Evolutionary conservation across 2,797 vertebrate genomes (phyloP), one percentile per base, ranked within the genome.

Genomic region (Phaenicophaeus curvirostris): DNA sequence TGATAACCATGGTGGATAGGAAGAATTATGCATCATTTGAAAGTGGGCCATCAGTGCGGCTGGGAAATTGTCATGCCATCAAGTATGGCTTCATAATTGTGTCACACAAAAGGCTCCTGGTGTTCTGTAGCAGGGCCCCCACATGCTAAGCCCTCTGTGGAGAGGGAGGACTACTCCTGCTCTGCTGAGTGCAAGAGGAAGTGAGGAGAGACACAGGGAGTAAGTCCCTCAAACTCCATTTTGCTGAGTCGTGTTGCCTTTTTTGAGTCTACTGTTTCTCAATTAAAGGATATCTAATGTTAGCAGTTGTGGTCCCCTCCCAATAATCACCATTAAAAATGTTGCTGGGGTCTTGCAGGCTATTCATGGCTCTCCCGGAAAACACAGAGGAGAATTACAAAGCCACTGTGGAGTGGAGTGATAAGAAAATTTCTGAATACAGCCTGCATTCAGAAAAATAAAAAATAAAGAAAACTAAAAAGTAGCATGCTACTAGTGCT

Each of bases 341-440:
- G 15, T 73, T 95, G 67, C 82, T 71, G 76, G 72, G 73, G 62
- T 91, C 69, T 92, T 91, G 44, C 11, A 89, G 79, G 62, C 62
- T 87, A 55, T 87, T 94, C 94, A 87, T 89, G 62, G 35, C 72
- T 95, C 82, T 95, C 35, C 76, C 68, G 80, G 90, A 94, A 95
- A 93, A 84, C 76, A 67, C 33, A 0, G 3, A 84, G 58, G 82
- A 93, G 87, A 96, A 93, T 92, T 94, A 81, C 39, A 91, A 94
- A 93, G 69, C 66, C 59, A 50, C 69, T 35, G 73, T 91, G 91
- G 69, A 92, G 53, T 0, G 0, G 19, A 41, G 58, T 35, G 85
- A 94, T 95, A 95, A 94, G 87, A 67, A 94, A 90, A 75, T 46
- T n/a, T 86, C 66, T 81, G 51, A 92, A 69, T 39, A 11, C 37